Conservation (phyloP, 37 sponge, comb jelly and placozoan species). For the Dysidea cf. avara region DNA sequence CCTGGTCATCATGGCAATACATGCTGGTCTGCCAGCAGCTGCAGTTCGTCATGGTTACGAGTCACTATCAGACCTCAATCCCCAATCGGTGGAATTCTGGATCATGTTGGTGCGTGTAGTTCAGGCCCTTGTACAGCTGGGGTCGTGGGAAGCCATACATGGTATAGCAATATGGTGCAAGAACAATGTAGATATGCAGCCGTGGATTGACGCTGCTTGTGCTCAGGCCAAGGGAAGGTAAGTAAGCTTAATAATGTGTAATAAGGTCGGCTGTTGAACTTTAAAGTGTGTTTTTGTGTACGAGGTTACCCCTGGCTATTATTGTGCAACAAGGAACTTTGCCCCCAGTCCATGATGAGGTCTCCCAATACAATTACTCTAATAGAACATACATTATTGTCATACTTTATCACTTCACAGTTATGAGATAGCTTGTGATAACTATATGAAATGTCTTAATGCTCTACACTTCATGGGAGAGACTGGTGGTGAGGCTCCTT, state of each 20-base stretch:
- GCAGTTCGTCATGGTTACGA: conserved; percentile 81
- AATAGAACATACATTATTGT: no score
- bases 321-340: no score
- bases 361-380: neutral
- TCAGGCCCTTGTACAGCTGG: conserved; percentile 62
- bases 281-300: no score
- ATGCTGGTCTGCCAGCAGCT: conserved; percentile 81
- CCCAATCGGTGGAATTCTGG: conserved; percentile 64
- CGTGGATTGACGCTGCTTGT: conserved; percentile 72
- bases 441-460: conserved; percentile 67
- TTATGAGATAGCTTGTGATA: conserved; percentile 79
- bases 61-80: conserved; percentile 40
- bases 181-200: conserved; percentile 28
- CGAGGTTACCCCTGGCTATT: no score
- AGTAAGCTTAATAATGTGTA: neutral
- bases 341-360: no score
- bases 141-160: conserved; percentile 70
- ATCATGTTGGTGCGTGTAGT: conserved; percentile 70
- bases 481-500: neutral
- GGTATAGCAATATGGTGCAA: conserved; percentile 74
- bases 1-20: conserved; percentile 82
- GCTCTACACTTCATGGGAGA: conserved; percentile 24
- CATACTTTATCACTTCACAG: conserved; percentile 33
- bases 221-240: conserved; percentile 75
- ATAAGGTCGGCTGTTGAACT: no score